Conservation (phyloP, 1,140 invertebrate species). For the Subanguina moxae region DNA sequence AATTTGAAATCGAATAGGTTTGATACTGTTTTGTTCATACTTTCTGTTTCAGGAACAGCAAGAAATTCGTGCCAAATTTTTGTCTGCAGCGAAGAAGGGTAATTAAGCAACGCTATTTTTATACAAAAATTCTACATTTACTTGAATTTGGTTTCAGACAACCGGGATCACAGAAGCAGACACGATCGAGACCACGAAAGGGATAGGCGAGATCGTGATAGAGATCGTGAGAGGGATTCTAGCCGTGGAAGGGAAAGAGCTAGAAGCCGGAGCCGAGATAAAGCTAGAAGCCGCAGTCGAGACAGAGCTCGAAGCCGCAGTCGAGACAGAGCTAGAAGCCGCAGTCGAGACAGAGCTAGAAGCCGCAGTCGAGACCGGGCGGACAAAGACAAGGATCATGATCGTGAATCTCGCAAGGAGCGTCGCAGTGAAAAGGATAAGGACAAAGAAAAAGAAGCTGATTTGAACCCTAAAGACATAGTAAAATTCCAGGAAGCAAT, state of each 20-base stretch:
- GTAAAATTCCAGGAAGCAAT: constrained; percentile 52
- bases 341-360: constrained; percentile 43
- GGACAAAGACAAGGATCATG: constrained; percentile 22
- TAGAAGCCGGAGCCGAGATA: constrained; percentile 14
- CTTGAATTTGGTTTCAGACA: not conserved
- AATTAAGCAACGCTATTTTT: not conserved
- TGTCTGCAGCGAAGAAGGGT: constrained; percentile 66
- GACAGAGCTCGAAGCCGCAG: constrained; percentile 25
- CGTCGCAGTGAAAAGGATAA: constrained; percentile 22
- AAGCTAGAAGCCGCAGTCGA: constrained; percentile 25
- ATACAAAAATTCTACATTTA: not conserved
- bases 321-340: constrained; percentile 4
- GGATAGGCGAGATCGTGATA: constrained; percentile 51
- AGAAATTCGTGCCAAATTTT: constrained; percentile 67
- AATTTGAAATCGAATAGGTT: too few species aligned
- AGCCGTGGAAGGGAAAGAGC: constrained; percentile 11
- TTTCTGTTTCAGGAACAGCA: constrained; percentile 71
- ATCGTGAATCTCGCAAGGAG: not conserved
- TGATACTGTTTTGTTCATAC: too few species aligned
- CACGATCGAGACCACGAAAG: constrained; percentile 47
- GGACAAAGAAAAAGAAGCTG: constrained; percentile 19
- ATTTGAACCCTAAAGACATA: constrained; percentile 27
- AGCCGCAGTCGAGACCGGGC: constrained; percentile 39
- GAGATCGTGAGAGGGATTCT: constrained; percentile 30
- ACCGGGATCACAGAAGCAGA: constrained; percentile 37